Conservation (phyloP, 2,888 invertebrate genomes). For the Cataglyphis altisquamis region DNA sequence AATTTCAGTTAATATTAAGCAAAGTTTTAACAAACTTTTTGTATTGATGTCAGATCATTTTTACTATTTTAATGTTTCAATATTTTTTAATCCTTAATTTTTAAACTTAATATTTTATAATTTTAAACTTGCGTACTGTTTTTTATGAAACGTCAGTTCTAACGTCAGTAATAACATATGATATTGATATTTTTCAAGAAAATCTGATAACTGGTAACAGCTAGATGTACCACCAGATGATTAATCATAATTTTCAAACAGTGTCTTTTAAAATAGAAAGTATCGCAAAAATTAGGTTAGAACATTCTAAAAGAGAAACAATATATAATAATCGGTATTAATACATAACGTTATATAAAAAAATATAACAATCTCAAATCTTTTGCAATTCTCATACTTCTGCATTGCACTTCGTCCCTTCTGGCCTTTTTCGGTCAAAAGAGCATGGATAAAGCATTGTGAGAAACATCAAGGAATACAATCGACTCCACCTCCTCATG, state of each 20-base stretch:
- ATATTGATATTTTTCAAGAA: background rate
- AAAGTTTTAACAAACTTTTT: background rate
- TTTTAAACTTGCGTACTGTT: background rate
- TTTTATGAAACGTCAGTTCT: background rate
- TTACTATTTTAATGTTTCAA: background rate
- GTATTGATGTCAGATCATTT: background rate
- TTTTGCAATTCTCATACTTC: background rate
- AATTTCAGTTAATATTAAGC: background rate
- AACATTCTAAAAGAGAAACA: background rate
- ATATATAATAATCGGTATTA: background rate
- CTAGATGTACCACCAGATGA: background rate
- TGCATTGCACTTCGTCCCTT: conserved; percentile 15
- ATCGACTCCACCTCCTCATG: conserved; percentile 19
- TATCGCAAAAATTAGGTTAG: background rate
- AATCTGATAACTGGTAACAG: background rate
- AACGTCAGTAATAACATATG: background rate
- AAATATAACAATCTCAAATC: background rate
- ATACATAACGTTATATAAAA: background rate
- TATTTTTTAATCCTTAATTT: background rate
- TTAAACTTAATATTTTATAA: background rate
- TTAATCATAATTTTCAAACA: background rate
- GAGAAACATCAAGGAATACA: background rate
- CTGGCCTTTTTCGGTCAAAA: background rate
- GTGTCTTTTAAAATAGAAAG: background rate
- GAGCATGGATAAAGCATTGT: background rate